A percentile compares a stretch with the other conserved stretches of the same genome.
Conservation (phyloP, 2,113 vertebrate species). For the Ciconia boyciana region DNA sequence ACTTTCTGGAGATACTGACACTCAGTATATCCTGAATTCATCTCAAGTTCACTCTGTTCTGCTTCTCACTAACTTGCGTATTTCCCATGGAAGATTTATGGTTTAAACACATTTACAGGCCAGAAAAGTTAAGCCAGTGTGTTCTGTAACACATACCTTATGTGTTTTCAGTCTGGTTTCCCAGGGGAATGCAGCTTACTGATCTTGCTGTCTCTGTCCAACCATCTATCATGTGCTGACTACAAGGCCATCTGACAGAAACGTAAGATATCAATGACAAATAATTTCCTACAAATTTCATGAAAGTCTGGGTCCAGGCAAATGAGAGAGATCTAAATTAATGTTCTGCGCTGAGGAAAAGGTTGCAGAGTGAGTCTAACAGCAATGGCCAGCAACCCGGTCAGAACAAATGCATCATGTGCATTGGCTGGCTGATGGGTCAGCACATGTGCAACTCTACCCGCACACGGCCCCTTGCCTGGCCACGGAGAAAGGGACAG, state of each 20-base stretch:
- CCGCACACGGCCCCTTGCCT: neutral
- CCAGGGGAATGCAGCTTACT: neutral
- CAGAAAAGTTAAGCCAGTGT: neutral
- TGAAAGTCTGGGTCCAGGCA: neutral
- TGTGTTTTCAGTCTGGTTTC: neutral
- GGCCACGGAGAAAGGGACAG: neutral
- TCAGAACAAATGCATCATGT: neutral
- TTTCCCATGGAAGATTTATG: neutral
- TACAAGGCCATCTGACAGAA: neutral
- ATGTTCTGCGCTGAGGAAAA: neutral
- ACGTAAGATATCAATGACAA: neutral
- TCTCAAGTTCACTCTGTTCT: neutral
- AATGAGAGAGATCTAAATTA: neutral
- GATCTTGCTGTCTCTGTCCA: neutral
- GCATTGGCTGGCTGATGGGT: neutral
- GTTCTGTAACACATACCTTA: neutral
- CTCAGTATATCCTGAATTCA: neutral
- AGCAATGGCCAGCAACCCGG: neutral
- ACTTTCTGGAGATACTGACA: neutral
- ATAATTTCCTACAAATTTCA: neutral
- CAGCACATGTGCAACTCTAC: rapidly evolving
- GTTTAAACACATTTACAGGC: neutral
- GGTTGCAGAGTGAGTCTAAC: neutral
- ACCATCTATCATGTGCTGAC: rapidly evolving
- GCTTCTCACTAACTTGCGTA: neutral